Percentiles rank a stretch among this genome's conserved stretches.
Evolutionary conservation across 2,113 vertebrate species (phyloP).

Genomic region (Phrynosoma blainvillii): DNA sequence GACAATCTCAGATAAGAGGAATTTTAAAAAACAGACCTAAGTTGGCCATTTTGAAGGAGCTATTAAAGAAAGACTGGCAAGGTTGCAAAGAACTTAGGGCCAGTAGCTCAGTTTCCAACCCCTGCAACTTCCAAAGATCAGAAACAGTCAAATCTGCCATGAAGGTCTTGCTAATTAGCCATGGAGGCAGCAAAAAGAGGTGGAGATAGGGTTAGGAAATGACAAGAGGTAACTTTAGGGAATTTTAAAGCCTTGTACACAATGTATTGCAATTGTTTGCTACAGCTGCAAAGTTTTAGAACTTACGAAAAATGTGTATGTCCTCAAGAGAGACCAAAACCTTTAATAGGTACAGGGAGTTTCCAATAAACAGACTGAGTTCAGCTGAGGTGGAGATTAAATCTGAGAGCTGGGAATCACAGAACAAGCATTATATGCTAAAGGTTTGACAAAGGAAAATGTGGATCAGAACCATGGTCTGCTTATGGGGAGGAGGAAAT

Average conservation of each 20-base stretch:
- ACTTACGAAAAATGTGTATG: neutral
- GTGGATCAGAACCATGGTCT: neutral
- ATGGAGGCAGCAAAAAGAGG: slow-evolving; percentile 9
- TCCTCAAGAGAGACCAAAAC: neutral
- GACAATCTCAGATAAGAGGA: neutral
- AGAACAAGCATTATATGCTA: neutral
- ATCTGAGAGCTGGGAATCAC: neutral
- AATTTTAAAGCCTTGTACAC: neutral
- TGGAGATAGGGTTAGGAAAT: neutral
- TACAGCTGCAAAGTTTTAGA: slow-evolving; percentile 8
- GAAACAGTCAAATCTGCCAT: neutral
- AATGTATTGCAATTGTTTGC: neutral
- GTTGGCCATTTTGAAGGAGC: neutral
- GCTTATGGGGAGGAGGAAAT: too few species aligned
- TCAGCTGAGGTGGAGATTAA: neutral
- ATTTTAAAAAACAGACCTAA: neutral
- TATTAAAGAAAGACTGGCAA: neutral
- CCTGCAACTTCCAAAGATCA: neutral
- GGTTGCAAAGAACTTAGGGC: slow-evolving; percentile 2
- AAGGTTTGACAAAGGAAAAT: neutral
- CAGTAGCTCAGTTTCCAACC: slow-evolving; percentile 1
- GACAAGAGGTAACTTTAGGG: neutral
- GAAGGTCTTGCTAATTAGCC: slow-evolving; percentile 31
- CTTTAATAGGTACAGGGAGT: neutral
- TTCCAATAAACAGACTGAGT: neutral